Evolutionary conservation across 1,140 invertebrate species (phyloP).

Genomic region (Brevipalpus yothersi): DNA sequence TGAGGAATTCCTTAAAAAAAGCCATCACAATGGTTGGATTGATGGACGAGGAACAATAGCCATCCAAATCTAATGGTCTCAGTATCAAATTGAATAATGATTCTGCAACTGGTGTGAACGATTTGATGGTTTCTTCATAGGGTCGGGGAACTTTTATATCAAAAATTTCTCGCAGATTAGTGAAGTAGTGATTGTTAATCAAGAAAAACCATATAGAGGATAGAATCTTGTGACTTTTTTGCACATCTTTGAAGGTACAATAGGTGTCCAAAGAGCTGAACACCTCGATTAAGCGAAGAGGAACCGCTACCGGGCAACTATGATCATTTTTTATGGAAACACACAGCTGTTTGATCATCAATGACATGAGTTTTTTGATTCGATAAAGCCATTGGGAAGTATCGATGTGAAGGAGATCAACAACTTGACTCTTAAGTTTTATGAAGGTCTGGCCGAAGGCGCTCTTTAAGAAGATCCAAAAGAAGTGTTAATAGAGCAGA

Average conservation of each 20-base stretch:
- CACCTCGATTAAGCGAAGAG: conserved; percentile 11
- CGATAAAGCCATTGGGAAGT: conserved; percentile 4
- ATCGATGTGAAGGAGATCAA: not conserved
- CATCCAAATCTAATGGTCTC: conserved; percentile 30
- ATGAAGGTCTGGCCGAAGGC: conserved; percentile 4
- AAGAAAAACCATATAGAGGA: conserved; percentile 11
- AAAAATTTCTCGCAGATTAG: conserved; percentile 37
- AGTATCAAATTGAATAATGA: conserved; percentile 47
- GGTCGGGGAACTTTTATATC: conserved; percentile 42
- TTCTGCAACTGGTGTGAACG: conserved; percentile 45
- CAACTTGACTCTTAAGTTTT: not conserved
- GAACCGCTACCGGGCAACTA: conserved; percentile 5
- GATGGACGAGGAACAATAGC: not conserved
- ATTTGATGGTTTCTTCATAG: conserved; percentile 34
- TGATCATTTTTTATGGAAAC: not conserved
- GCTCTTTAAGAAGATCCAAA: not conserved
- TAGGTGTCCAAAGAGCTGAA: conserved; percentile 9
- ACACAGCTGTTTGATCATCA: conserved; percentile 6
- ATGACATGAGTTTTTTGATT: conserved; percentile 5
- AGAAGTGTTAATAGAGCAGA: not conserved
- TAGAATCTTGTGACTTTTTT: not conserved
- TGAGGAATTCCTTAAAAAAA: not conserved
- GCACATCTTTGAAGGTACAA: not conserved
- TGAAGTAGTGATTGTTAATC: conserved; percentile 33
- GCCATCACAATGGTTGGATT: not conserved